Evolutionary conservation across 2,888 invertebrate genomes (phyloP), one percentile per base, ranked within the genome.

Genomic region (Andrena haemorrhoa): DNA sequence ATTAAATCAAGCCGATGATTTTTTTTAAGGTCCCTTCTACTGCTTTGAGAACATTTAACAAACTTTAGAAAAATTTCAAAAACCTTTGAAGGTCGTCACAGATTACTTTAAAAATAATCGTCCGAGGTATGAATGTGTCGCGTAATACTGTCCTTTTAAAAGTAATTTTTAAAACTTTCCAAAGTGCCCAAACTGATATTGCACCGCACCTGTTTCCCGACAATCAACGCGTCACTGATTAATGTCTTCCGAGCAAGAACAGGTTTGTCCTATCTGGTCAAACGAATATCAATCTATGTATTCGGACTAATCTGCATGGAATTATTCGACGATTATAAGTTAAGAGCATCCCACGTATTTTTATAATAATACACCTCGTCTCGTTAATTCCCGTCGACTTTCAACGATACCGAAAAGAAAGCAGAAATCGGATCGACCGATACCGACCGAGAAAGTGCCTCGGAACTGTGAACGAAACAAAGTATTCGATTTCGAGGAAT

Each of bases 271-370:
- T 66, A 73, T 53, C 77, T 26, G 35, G 69, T 68, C 23, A 63
- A 51, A 29, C 56, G 73, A 81, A 66, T 72, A 74, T 73, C 60
- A 64, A 80, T 75, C 64, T 69, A 80, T 47, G 53, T 56, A 51
- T 60, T 35, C 65, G 51, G 69, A 70, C 61, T 41, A 66, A 73
- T 66, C 51, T 20, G 12, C 5, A 35, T 29, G 33, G 41, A 69
- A 41, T 35, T 53, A 60, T 58, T 49, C 16, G 7, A 6, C 70
- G 23, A 41, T 53, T 31, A 68, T 56, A 4, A 16, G 8, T 8
- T 20, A n/a, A 33, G 10, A 35, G 8, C 20, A 60, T n/a, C 10
- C 26, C 20, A 20, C 53, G 8, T 23, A 53, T 53, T 56, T 1
- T 56, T 26, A 53, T 23, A 53, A 8, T 20, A 53, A 20, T 41